A percentile compares a stretch with the other conserved stretches of the same genome.
Evolutionary conservation across 92 coral and sea anemone species (phyloP).

Genomic region (Parazoanthus swiftii): DNA sequence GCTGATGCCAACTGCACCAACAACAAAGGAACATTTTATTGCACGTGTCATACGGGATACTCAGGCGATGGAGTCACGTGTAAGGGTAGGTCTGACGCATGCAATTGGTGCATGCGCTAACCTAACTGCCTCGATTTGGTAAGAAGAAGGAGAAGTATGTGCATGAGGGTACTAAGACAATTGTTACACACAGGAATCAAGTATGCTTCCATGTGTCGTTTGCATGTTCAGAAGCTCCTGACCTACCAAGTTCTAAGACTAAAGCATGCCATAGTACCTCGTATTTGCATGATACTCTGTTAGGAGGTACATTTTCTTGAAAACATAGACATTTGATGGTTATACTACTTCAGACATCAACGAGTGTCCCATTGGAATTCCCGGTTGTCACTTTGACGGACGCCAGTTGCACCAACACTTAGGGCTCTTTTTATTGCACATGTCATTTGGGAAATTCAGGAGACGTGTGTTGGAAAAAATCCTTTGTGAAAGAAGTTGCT

Average conservation of each 20-base stretch:
- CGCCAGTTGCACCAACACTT: constrained; percentile 61
- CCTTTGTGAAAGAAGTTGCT: not conserved
- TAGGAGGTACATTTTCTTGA: not conserved
- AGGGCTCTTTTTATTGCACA: constrained; percentile 64
- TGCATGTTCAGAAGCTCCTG: constrained; percentile 23
- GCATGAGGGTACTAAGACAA: not conserved
- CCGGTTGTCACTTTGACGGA: constrained; percentile 62
- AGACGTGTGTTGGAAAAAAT: constrained; percentile 45
- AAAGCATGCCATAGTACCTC: not conserved
- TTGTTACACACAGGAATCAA: not conserved
- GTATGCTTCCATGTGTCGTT: not conserved
- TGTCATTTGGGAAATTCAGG: constrained; percentile 62
- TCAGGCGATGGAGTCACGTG: constrained; percentile 39
- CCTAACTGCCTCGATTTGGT: constrained; percentile 15
- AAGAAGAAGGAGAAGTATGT: constrained; percentile 22
- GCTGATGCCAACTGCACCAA: constrained; percentile 50
- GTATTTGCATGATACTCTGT: not conserved
- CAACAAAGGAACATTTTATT: constrained; percentile 53
- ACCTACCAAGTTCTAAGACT: not conserved
- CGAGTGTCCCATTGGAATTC: constrained; percentile 61
- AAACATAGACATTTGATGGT: not conserved
- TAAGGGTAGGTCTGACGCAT: constrained; percentile 38
- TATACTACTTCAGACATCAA: constrained; percentile 47
- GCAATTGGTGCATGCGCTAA: not conserved
- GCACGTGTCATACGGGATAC: constrained; percentile 43